phyloP scores from a whole-genome alignment of 2,113 vertebrate species.

The Proterorhinus semilunaris region DNA sequence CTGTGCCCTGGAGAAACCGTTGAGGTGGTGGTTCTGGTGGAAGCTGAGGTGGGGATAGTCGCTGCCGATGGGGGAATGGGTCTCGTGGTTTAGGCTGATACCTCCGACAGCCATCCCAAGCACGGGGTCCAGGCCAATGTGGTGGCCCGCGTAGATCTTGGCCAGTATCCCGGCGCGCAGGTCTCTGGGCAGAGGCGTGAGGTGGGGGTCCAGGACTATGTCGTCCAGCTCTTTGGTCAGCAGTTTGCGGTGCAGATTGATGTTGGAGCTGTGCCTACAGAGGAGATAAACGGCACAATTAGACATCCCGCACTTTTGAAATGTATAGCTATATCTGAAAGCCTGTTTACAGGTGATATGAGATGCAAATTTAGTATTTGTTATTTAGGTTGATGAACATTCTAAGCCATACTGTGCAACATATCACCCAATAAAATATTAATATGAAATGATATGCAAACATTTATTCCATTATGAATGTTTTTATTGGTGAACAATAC shows the following conservation, averaged over 20 bases:
- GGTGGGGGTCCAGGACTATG: slow-evolving; percentile 95
- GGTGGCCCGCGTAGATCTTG: slow-evolving; percentile 94
- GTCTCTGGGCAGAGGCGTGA: slow-evolving; percentile 92
- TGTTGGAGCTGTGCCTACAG: slow-evolving; percentile 98
- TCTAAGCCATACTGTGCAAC: too few relatives aligned
- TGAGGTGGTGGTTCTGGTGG: slow-evolving; percentile 75
- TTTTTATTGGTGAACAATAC: not conserved
- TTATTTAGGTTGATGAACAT: too few relatives aligned
- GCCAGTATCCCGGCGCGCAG: slow-evolving; percentile 94
- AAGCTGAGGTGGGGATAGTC: slow-evolving; percentile 78
- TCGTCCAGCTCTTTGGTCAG: slow-evolving; percentile 99
- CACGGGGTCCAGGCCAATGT: slow-evolving; percentile 84
- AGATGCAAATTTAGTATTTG: not conserved
- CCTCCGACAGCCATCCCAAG: slow-evolving; percentile 57
- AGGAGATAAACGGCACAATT: slow-evolving; percentile 21
- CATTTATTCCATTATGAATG: not conserved
- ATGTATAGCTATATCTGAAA: not conserved
- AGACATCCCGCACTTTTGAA: not conserved
- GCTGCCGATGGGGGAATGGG: slow-evolving; percentile 84
- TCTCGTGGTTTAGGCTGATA: slow-evolving; percentile 73
- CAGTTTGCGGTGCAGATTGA: slow-evolving; percentile 99
- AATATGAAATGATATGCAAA: too few relatives aligned
- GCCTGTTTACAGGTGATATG: not conserved
- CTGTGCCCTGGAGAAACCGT: slow-evolving; percentile 86
- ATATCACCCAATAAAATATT: too few relatives aligned